phyloP scores from a whole-genome alignment of 37 sponge, comb jelly and placozoan genomes.

The Chondrilla cf. caribensis region DNA sequence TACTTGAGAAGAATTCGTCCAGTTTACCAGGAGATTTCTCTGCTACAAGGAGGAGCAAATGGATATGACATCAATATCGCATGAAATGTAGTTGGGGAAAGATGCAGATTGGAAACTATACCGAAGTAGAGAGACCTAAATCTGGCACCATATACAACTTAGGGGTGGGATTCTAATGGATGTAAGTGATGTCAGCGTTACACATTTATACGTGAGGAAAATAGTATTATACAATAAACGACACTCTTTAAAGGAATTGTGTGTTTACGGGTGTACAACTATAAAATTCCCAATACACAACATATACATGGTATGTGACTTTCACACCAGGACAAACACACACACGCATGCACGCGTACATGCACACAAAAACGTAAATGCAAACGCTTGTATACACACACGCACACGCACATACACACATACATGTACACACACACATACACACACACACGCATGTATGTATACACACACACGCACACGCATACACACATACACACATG shows the following conservation, averaged over 20 bases:
- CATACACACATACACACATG: not conserved
- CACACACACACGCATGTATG: not conserved
- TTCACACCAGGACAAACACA: conserved; percentile 1
- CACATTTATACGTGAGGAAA: no score
- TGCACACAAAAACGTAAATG: not conserved
- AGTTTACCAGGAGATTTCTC: conserved; percentile 1
- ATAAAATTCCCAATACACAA: no score
- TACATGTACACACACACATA: not conserved
- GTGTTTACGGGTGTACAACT: no score
- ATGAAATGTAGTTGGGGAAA: no score
- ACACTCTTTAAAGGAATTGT: no score
- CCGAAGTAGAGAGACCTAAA: no score
- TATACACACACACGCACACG: not conserved
- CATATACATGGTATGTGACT: no score
- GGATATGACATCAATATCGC: not conserved
- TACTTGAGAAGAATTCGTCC: conserved; percentile 12
- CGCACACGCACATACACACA: not conserved
- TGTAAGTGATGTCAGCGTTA: no score
- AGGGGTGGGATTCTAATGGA: no score
- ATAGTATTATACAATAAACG: no score
- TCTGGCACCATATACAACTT: no score
- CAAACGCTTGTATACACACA: not conserved
- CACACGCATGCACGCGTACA: not conserved
- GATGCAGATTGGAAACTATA: no score
- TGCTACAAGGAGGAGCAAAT: not conserved